A percentile compares a stretch with the other conserved stretches of the same genome.
Conservation (phyloP, 2,797 vertebrate species). For the Avahi laniger region DNA sequence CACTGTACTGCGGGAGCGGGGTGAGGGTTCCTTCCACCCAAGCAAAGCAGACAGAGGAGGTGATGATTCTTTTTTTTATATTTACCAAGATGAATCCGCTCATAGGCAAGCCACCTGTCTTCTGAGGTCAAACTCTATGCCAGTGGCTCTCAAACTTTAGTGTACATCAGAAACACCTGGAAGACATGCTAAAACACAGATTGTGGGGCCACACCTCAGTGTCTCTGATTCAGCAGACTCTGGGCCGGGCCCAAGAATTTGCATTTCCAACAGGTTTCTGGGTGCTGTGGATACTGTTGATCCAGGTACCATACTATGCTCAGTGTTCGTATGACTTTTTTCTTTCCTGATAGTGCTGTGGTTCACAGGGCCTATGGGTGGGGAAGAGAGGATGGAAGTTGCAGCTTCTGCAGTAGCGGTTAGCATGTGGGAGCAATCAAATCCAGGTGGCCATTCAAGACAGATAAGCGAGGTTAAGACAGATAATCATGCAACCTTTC, state of each 20-base stretch:
- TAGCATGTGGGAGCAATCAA: neutral
- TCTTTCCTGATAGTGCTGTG: neutral
- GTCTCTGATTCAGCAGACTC: neutral
- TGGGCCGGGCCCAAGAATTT: neutral
- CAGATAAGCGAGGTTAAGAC: neutral
- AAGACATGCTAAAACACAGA: neutral
- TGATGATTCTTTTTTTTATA: neutral
- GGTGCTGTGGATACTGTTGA: neutral
- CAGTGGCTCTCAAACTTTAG: neutral
- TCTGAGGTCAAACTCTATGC: neutral
- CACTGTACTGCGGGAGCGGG: neutral
- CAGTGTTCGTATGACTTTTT: neutral
- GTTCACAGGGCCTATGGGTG: neutral
- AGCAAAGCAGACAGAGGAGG: neutral
- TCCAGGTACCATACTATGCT: neutral
- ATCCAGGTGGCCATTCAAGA: neutral
- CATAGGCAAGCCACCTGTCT: neutral
- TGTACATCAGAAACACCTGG: neutral
- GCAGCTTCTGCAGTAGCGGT: neutral
- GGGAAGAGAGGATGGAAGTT: neutral
- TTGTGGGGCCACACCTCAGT: neutral
- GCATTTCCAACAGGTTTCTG: neutral
- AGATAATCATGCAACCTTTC: neutral
- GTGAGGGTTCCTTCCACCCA: neutral
- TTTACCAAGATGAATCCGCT: neutral